phyloP scores from a whole-genome alignment of 2,113 vertebrate genomes.

The Phoenicopterus ruber region DNA sequence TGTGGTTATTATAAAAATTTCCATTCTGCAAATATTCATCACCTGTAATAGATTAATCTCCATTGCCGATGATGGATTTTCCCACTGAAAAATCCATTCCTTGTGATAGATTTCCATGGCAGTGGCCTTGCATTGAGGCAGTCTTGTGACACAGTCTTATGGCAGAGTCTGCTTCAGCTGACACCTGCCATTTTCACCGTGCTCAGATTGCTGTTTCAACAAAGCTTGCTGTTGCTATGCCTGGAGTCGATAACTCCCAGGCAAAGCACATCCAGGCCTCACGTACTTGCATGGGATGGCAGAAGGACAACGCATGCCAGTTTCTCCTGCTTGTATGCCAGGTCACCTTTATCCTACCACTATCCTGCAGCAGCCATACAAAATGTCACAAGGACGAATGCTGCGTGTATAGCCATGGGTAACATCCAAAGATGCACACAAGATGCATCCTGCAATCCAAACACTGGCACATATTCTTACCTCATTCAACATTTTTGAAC shows the following conservation, averaged over 20 bases:
- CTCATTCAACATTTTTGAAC: not conserved
- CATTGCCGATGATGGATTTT: not conserved
- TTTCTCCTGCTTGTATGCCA: too few relatives aligned
- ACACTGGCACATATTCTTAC: not conserved
- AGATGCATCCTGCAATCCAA: not conserved
- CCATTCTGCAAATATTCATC: not conserved
- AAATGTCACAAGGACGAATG: not conserved
- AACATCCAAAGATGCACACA: too few relatives aligned
- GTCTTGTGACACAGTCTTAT: not conserved
- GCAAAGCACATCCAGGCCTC: not conserved
- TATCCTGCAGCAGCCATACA: not conserved
- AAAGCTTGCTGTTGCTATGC: not conserved
- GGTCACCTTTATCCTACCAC: not conserved
- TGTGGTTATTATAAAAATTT: not conserved
- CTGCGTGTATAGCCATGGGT: fast-evolving
- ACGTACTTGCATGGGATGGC: not conserved
- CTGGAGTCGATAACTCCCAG: not conserved
- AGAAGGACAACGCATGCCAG: not conserved
- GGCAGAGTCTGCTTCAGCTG: not conserved
- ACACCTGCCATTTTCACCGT: not conserved
- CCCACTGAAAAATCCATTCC: not conserved
- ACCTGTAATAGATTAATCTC: not conserved
- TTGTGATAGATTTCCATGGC: not conserved
- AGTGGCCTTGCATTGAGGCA: not conserved
- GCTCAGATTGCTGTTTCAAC: not conserved